Evolutionary conservation across 2,113 vertebrate species (phyloP), one percentile per base, ranked within the genome.

Genomic region (Notarius quadriscutis): DNA sequence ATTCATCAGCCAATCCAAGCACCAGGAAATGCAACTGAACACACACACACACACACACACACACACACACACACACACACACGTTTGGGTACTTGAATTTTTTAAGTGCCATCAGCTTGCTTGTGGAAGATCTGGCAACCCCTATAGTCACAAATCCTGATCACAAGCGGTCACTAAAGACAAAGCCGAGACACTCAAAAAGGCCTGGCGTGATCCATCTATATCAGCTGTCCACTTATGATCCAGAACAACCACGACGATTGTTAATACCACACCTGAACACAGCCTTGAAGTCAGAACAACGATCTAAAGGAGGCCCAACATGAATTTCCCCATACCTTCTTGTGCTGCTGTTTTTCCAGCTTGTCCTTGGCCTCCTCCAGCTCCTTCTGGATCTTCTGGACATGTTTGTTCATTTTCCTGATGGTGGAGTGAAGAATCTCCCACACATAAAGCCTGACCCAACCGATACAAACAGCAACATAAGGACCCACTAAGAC

Each of bases 361-460:
- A 99, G 93, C 87, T 97, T 97, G 90, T 97, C 97, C 92, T 99
- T 99, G 58, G 97, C 95, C 90, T 98, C 97, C 90, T 99, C 98
- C 85, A 99, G 93, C 88, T 99, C 98, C 88, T 96, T 97, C 92
- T 99, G 97, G 91, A 99, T 98, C 95, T 98, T 99, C 93, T 98
- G 94, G 87, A 99, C 98, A 1, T 99, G 98, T 88, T 99, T 99
- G 94, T 98, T 97, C 98, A 99, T 99, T 93, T 99, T 99, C 30
- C 98, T 96, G 91, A 99, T 98, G 74, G 98, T 99, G 9, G 98
- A 99, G 91, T 99, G 98, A 65, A 99, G 94, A 86, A 98, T 99
- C 95, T 99, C 98, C 98, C 98, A 99, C 75, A 97, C 94, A 87
- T 97, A 99, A 86, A 99, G 96, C 92, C 98, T 99, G 58, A 6